Conservation (phyloP, 37 sponge, comb jelly and placozoan species). For the Haliclona indistincta region DNA sequence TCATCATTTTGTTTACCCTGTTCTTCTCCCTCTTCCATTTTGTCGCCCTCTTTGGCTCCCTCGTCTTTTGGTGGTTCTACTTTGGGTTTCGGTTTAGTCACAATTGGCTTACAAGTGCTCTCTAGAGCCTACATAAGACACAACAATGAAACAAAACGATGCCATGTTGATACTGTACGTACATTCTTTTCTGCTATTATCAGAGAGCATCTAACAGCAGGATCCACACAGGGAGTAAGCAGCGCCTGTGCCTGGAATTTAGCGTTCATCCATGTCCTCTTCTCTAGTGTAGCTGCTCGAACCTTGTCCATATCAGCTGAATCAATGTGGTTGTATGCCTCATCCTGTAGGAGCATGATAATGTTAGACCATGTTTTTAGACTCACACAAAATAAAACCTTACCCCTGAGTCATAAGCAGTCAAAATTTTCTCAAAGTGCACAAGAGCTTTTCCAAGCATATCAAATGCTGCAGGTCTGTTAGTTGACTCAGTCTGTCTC, state of each 20-base stretch:
- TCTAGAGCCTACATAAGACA: constrained; percentile 53
- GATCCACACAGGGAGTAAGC: constrained; percentile 42
- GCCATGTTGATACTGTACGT: too few relatives aligned
- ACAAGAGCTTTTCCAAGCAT: constrained; percentile 63
- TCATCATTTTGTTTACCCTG: constrained; percentile 14
- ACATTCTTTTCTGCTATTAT: constrained; percentile 72
- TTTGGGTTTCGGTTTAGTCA: constrained; percentile 96
- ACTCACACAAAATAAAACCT: neutral
- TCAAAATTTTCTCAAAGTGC: constrained; percentile 87
- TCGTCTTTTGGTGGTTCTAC: constrained; percentile 91
- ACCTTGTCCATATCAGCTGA: constrained; percentile 88
- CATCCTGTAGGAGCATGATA: constrained; percentile 61
- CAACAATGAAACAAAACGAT: too few relatives aligned
- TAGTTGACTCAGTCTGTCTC: constrained; percentile 65
- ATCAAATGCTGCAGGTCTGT: constrained; percentile 75
- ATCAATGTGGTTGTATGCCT: constrained; percentile 83
- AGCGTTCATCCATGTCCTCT: constrained; percentile 75
- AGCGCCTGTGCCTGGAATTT: constrained; percentile 47
- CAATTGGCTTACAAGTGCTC: constrained; percentile 76
- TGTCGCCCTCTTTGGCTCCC: neutral
- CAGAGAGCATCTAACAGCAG: constrained; percentile 57
- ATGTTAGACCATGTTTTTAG: neutral
- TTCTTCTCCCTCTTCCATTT: constrained; percentile 18
- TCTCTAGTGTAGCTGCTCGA: constrained; percentile 47
- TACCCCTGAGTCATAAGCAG: constrained; percentile 66